Evolutionary conservation across 2,888 invertebrate genomes (phyloP), one percentile per base, ranked within the genome.

Genomic region (Chironomus tentans): DNA sequence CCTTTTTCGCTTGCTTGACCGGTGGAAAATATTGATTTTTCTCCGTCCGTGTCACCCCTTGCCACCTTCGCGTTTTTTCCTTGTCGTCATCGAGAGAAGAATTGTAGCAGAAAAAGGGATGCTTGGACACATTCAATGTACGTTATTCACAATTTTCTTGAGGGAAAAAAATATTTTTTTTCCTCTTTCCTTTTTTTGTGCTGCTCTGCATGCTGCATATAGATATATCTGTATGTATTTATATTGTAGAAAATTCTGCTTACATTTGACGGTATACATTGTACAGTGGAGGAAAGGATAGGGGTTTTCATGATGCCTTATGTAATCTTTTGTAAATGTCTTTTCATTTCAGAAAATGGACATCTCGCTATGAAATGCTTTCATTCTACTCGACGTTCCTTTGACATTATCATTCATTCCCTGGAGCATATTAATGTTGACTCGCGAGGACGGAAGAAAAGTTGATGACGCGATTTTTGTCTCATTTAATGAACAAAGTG

Each of bases 21-120:
- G 65, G 65, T 24, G 65, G 68, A 62, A 74, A 68, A 21, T 74
- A 74, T 74, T 74, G 74, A 74, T 74, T 74, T 74, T 74, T 74
- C 61, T 48, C 18, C 38, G 21, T 61, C 71, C 56, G 21, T 56
- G 71, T 24, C 71, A 70, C 56, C 72, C 72, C 72, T 65, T 74
- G 50, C 74, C 65, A 74, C 65, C 74, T 68, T 68, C 74, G 74
- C 74, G 74, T 68, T 68, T 74, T 46, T 68, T 28, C 21, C 38
- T 46, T 68, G 18, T 65, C 65, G 65, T 24, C 24, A 65, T 65
- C 24, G 65, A 21, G 65, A 28, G 18, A 56, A 56, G 56, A 56
- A 56, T 56, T 56, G 56, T 56, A 56, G 56, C 56, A 56, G 56
- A 56, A 56, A 56, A 56, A 50, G 50, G 56, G 56, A 56, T 56